Percentiles rank a stretch among this genome's conserved stretches.
Evolutionary conservation across 2,113 vertebrate genomes (phyloP).

Genomic region (Sialia sialis): DNA sequence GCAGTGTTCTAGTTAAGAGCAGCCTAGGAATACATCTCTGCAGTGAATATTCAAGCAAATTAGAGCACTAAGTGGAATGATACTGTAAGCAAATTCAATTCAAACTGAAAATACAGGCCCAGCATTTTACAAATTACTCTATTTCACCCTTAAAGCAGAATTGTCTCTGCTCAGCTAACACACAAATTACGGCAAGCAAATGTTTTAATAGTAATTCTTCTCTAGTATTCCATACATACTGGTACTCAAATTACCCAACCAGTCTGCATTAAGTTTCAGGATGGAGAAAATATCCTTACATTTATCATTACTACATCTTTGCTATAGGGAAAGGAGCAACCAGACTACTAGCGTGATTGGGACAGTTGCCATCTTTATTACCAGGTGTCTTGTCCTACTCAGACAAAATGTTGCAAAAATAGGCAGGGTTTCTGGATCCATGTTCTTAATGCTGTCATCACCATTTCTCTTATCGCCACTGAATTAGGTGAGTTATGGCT

Average conservation of each 20-base stretch:
- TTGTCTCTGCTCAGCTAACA: background rate
- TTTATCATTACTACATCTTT: background rate
- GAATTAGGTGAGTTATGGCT: background rate
- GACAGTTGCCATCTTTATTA: background rate
- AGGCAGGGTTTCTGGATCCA: background rate
- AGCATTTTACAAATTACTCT: background rate
- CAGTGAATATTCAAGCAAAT: slow-evolving; percentile 28
- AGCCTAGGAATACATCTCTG: background rate
- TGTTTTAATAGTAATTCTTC: background rate
- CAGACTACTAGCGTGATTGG: background rate
- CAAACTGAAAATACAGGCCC: background rate
- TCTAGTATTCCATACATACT: background rate
- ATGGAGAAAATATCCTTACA: background rate
- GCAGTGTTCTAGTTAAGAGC: slow-evolving; percentile 43
- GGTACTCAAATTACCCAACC: background rate
- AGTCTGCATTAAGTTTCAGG: background rate
- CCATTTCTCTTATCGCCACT: background rate
- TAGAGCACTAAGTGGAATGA: slow-evolving; percentile 11
- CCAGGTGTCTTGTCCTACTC: background rate
- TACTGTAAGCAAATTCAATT: background rate
- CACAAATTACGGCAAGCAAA: background rate
- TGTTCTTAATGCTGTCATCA: background rate
- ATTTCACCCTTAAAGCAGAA: background rate
- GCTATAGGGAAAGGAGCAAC: background rate
- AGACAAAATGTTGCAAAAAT: background rate